These are phyloP conservation scores for Drosophila stalkeri DNA, from an alignment of 2,888 invertebrate species.

Conservation along the genomic window DNA sequence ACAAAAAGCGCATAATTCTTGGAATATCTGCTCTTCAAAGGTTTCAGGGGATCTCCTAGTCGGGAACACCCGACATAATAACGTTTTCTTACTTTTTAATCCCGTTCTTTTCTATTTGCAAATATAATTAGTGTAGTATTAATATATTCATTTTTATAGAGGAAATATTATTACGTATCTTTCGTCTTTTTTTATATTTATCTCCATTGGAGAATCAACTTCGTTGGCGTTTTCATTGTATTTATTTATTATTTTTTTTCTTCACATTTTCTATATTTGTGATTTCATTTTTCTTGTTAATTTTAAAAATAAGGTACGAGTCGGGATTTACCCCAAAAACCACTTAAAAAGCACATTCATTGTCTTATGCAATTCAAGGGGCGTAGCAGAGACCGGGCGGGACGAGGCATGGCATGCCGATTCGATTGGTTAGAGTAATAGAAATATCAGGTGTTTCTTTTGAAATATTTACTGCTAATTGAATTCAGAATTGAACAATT, in stretches of 20 bases:
- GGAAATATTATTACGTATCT: neutral
- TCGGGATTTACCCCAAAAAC: slow-evolving; percentile 1
- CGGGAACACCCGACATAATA: too few relatives aligned
- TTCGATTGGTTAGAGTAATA: slow-evolving; percentile 1
- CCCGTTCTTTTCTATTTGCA: too few relatives aligned
- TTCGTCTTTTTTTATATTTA: neutral
- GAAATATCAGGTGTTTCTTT: slow-evolving; percentile 20
- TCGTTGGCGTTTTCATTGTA: neutral
- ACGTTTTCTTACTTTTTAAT: too few relatives aligned
- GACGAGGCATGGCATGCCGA: neutral
- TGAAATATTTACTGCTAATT: slow-evolving; percentile 26
- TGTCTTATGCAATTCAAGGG: slow-evolving; percentile 21
- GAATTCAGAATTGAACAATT: slow-evolving; percentile 2
- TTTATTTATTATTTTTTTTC: neutral
- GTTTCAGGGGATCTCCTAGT: too few relatives aligned
- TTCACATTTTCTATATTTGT: neutral
- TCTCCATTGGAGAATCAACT: neutral
- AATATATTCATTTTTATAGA: neutral
- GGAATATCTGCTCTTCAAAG: too few relatives aligned
- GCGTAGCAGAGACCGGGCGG: neutral
- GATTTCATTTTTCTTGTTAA: neutral
- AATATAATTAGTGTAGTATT: neutral
- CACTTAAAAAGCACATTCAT: slow-evolving; percentile 9
- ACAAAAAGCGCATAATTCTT: too few relatives aligned
- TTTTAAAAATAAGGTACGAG: neutral